These are phyloP conservation scores for Heliconius cydno DNA, from an alignment of 2,888 invertebrate species.

Conservation along the genomic window DNA sequence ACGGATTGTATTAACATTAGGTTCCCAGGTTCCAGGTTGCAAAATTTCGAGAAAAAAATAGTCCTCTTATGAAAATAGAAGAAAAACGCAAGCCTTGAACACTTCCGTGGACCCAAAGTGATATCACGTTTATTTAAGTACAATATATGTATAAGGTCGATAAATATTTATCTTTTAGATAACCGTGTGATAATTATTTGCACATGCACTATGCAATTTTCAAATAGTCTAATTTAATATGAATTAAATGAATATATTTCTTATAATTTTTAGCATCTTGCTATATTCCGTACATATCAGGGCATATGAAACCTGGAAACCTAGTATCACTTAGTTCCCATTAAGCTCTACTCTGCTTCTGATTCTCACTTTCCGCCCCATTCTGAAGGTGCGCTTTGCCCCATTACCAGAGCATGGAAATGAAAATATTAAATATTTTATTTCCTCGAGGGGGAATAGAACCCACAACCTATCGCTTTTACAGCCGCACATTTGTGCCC, in stretches of 20 bases:
- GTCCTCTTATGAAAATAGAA: background rate
- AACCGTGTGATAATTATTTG: constrained; percentile 6
- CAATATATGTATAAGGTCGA: background rate
- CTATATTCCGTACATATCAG: too few relatives aligned
- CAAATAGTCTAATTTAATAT: background rate
- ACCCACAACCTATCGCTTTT: too few relatives aligned
- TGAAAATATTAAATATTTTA: too few relatives aligned
- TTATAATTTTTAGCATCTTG: background rate
- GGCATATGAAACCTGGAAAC: too few relatives aligned
- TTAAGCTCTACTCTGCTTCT: too few relatives aligned
- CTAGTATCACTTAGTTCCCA: too few relatives aligned
- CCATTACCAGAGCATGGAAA: too few relatives aligned
- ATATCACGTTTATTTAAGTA: constrained; percentile 6
- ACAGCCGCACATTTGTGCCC: too few relatives aligned
- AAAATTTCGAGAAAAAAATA: background rate
- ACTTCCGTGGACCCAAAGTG: background rate
- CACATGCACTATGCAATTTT: constrained; percentile 18
- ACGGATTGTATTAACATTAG: background rate
- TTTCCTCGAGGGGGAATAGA: too few relatives aligned
- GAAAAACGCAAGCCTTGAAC: background rate
- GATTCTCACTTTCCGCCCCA: too few relatives aligned
- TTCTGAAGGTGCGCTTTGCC: too few relatives aligned
- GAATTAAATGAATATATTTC: background rate
- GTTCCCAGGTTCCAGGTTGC: too few relatives aligned
- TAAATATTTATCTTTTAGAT: constrained; percentile 18